These are phyloP conservation scores for Lytechinus variegatus DNA, from an alignment of 35 echinoderm and acorn worm genomes.

Conservation along the genomic window DNA sequence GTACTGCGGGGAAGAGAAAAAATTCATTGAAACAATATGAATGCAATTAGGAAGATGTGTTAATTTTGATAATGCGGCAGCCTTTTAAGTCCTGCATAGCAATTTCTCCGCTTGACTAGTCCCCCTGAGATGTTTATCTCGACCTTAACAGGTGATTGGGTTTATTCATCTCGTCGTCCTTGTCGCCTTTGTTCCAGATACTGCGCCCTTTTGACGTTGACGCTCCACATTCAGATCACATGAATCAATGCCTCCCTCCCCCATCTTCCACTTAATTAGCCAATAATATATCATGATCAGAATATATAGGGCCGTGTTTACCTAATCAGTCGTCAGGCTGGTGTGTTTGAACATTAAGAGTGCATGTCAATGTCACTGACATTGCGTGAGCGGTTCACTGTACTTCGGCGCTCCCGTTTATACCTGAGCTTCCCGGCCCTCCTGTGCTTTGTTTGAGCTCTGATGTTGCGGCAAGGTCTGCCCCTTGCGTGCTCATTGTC, in stretches of 20 bases:
- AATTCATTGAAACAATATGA: not conserved
- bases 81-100: not conserved
- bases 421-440: not conserved
- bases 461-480: not conserved
- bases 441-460: not conserved
- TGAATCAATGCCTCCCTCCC: not conserved
- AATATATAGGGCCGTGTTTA: not conserved
- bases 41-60: not conserved
- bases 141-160: not conserved
- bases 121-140: not conserved
- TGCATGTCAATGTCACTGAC: constrained; percentile 1
- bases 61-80: not conserved
- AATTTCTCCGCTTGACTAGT: not conserved
- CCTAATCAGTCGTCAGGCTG: not conserved
- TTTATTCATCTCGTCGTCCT: not conserved
- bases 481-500: not conserved
- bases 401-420: not conserved
- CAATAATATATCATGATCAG: not conserved
- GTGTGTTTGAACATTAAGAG: not conserved
- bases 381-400: not conserved
- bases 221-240: not conserved
- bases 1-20: not conserved
- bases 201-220: not conserved
- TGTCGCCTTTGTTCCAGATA: not conserved
- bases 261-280: not conserved